Evolutionary conservation across 2,888 invertebrate species (phyloP), one percentile per base, ranked within the genome.

Genomic region (Dioctria rufipes): DNA sequence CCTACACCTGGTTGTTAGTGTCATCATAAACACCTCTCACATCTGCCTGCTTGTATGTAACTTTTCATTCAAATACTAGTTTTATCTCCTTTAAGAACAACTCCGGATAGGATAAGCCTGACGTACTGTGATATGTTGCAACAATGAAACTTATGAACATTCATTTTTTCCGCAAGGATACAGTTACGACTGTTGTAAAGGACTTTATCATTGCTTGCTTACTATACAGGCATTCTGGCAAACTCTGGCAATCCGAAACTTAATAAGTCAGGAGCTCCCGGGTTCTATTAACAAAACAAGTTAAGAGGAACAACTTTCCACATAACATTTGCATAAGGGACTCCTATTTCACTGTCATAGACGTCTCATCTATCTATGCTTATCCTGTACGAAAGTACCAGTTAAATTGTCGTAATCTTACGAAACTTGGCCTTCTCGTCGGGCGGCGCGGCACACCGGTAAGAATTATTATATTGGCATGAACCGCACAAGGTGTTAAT

Each of bases 241-340:
- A 75, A 61, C 61, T 75, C 60, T n/a, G 42, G 54, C 11, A 43
- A n/a, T 13, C 75, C 61, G 11, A 60, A 75, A 60, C 75, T 60
- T 60, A 75, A 75, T 75, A 75, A 75, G 75, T 75, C 75, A 75
- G 60, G 75, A 43, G 60, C 75, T 75, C 60, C 60, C 25, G 37
- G 43, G 75, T 61, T 75, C 61, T 75, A 75, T 75, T 75, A 75
- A 75, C 75, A 61, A 75, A 61, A 75, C 75, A 75, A 75, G 13
- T 61, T 60, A 51, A 9, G 71, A 75, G 60, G 75, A 75, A 61
- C 61, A 75, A 75, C 60, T 75, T 75, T 75, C 42, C 75, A 61
- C 75, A 75, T 75, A 75, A 75, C 75, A 75, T 75, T 75, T 75
- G 75, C 75, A 75, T 75, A 75, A 75, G 61, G 37, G 75, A 40